Percentiles rank a stretch among this genome's conserved stretches.
phyloP scores from a whole-genome alignment of 2,888 invertebrate species.

The Helicoverpa assulta region DNA sequence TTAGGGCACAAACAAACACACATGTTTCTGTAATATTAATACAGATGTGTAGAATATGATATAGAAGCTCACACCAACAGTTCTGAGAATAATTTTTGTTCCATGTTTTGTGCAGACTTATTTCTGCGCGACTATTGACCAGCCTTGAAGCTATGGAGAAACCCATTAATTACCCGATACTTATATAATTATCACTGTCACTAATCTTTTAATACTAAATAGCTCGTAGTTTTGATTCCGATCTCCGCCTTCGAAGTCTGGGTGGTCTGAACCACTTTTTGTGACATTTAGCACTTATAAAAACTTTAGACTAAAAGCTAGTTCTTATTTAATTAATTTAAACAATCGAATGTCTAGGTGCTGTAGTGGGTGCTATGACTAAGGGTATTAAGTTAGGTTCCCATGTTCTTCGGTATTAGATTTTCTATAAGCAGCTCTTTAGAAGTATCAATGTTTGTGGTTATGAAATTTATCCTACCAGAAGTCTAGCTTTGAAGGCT shows the following conservation, averaged over 20 bases:
- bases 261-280: conserved; percentile 47
- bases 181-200: conserved; percentile 37
- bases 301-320: conserved; percentile 5
- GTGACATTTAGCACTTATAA: conserved; percentile 13
- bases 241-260: conserved; percentile 17
- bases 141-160: conserved; percentile 16
- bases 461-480: too few relatives aligned
- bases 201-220: conserved; percentile 34
- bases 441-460: too few relatives aligned
- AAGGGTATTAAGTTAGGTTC: neutral
- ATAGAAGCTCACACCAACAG: neutral
- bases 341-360: neutral
- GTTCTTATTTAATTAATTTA: conserved; percentile 10
- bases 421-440: too few relatives aligned
- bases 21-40: neutral
- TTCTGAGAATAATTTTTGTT: neutral
- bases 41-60: neutral
- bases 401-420: neutral
- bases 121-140: conserved; percentile 3
- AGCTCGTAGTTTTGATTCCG: conserved; percentile 19
- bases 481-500: too few relatives aligned
- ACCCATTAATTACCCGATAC: conserved; percentile 27
- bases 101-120: neutral
- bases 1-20: too few relatives aligned
- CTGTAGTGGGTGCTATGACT: neutral